Conservation (phyloP, 2,113 vertebrate species). For the Triplophysa rosa region DNA sequence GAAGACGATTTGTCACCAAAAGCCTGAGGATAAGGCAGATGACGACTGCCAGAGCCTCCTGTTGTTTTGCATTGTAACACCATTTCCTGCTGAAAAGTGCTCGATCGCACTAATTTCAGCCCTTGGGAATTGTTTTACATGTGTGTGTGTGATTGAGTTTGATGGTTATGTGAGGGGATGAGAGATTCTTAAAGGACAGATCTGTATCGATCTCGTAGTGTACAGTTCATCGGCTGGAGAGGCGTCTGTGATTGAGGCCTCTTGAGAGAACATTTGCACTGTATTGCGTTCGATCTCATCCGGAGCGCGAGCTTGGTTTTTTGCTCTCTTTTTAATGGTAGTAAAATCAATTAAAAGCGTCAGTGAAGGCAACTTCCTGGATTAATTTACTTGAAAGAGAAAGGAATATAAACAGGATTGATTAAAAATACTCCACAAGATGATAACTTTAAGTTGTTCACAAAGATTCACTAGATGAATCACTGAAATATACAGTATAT, state of each 20-base stretch:
- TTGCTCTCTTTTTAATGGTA: constrained; percentile 32
- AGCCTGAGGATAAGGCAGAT: background rate
- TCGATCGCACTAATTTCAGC: background rate
- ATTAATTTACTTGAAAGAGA: background rate
- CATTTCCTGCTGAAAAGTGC: background rate
- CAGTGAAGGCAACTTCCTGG: constrained; percentile 8
- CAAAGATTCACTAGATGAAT: background rate
- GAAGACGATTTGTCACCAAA: background rate
- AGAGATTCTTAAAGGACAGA: constrained; percentile 7
- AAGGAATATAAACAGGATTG: constrained; percentile 16
- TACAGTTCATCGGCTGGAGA: constrained; percentile 30
- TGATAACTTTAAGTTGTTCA: constrained; percentile 7
- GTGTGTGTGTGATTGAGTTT: background rate
- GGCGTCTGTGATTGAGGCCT: constrained; percentile 37
- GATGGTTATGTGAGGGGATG: background rate
- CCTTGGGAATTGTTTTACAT: background rate
- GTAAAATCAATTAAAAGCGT: constrained; percentile 57
- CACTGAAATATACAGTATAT: too few species aligned
- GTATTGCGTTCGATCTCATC: constrained; percentile 43
- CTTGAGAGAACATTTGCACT: constrained; percentile 44
- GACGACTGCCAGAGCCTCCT: background rate
- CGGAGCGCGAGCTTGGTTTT: constrained; percentile 35
- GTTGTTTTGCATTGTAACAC: too few species aligned
- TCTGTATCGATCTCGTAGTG: constrained; percentile 31
- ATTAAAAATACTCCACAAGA: background rate